These are phyloP conservation scores for Lasius fuliginosus DNA, from an alignment of 2,888 invertebrate species.

Conservation along the genomic window DNA sequence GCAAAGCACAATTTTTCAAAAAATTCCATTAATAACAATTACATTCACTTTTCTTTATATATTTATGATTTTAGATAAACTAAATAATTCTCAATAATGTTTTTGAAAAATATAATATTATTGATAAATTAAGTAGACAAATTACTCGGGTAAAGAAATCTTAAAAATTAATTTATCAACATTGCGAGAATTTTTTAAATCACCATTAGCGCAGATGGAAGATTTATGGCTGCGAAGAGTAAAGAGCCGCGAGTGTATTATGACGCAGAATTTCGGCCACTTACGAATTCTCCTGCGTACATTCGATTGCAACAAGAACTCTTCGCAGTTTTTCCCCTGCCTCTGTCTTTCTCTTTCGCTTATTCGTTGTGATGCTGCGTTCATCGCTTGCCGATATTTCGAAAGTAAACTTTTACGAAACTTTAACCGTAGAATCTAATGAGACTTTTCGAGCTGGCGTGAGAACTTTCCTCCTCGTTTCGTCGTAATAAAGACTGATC, in stretches of 20 bases:
- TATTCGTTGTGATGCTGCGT: slow-evolving; percentile 71
- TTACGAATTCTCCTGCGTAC: slow-evolving; percentile 66
- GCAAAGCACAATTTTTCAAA: background rate
- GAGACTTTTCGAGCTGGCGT: slow-evolving; percentile 58
- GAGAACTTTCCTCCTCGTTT: slow-evolving; percentile 49
- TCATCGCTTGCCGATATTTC: slow-evolving; percentile 74
- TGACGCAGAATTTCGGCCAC: slow-evolving; percentile 66
- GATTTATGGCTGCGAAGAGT: slow-evolving; percentile 57
- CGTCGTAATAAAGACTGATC: slow-evolving; percentile 57
- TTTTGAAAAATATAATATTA: background rate
- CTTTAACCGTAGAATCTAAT: slow-evolving; percentile 72
- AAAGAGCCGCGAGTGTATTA: slow-evolving; percentile 61
- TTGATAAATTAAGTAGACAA: background rate
- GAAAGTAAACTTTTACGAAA: slow-evolving; percentile 73
- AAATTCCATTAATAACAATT: background rate
- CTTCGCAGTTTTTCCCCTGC: slow-evolving; percentile 40
- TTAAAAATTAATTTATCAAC: slow-evolving; percentile 36
- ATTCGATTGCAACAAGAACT: slow-evolving; percentile 67
- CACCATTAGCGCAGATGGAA: slow-evolving; percentile 27
- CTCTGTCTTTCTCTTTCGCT: slow-evolving; percentile 35
- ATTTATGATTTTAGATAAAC: background rate
- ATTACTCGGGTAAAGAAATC: background rate
- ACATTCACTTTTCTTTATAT: background rate
- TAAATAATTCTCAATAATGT: background rate
- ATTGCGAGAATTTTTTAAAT: slow-evolving; percentile 40